These are phyloP conservation scores for Agrochola litura DNA, from an alignment of 2,888 invertebrate genomes.

Conservation along the genomic window DNA sequence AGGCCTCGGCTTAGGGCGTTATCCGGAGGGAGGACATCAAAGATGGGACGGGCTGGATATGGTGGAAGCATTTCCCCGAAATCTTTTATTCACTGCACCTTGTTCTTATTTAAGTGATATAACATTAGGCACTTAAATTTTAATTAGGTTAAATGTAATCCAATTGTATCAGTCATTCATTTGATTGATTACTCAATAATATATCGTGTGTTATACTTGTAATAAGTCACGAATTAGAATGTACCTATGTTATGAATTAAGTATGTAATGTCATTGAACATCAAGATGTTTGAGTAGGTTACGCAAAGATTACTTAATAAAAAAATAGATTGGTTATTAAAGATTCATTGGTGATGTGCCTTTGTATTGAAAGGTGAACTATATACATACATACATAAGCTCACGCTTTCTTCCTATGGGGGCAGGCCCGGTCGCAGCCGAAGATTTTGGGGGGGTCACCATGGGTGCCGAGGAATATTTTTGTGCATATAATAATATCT, in stretches of 20 bases:
- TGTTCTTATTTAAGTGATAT: neutral
- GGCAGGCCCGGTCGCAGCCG: too few species aligned
- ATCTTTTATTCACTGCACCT: neutral
- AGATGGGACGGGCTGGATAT: too few species aligned
- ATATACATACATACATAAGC: neutral
- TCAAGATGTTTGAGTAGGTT: conserved; percentile 34
- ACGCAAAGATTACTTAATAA: conserved; percentile 1
- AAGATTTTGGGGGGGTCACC: too few species aligned
- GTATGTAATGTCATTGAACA: conserved; percentile 65
- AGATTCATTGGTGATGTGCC: conserved; percentile 9
- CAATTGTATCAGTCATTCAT: conserved; percentile 40
- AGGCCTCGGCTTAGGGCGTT: too few species aligned
- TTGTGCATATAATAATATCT: too few species aligned
- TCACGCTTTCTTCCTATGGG: too few species aligned
- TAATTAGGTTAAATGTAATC: conserved; percentile 45
- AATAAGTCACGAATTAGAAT: conserved; percentile 78
- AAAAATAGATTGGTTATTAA: conserved; percentile 6
- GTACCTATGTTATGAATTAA: conserved; percentile 53
- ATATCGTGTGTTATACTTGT: conserved; percentile 60
- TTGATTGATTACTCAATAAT: conserved; percentile 75
- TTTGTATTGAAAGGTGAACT: conserved; percentile 5
- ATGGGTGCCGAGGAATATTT: too few species aligned
- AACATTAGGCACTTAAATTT: neutral
- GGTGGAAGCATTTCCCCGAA: too few species aligned
- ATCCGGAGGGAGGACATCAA: too few species aligned